Evolutionary conservation across 2,888 invertebrate genomes (phyloP), one percentile per base, ranked within the genome.

Genomic region (Parnassius mnemosyne): DNA sequence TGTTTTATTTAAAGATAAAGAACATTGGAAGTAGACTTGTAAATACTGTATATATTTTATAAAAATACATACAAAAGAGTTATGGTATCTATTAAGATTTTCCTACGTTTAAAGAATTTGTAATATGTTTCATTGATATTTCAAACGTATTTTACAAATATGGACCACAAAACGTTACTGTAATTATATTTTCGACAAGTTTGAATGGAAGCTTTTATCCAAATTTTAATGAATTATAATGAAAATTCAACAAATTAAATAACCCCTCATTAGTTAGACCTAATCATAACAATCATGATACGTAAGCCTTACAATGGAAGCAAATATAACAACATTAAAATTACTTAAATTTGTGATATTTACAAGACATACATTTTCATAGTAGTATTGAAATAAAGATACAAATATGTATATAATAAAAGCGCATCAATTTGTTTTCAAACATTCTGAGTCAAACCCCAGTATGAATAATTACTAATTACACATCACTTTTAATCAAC

Each of bases 71-170:
- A 89, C 86, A 88, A 87, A 87, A 85, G 69, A 79, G 76, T 77
- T 75, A 80, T 80, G 76, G 80, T 77, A 80, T 81, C 82, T 85
- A 84, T 80, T 74, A 74, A 80, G 82, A 78, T 78, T 80, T 81
- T 77, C 76, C 79, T 84, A 86, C 79, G 71, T 75, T 71, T 82
- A 80, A 78, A 79, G 69, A 75, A 72, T 79, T 80, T 84, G 79
- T 79, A 89, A 90, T 91, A 91, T 90, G 89, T 90, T 78, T 88
- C 78, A 83, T 80, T 91, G 90, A 90, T 90, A 91, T 90, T 83
- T 83, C 76, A 83, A 84, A 76, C 78, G 73, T 82, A 76, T 73
- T 75, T 81, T 79, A 78, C 79, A 71, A 78, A 76, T 74, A 75
- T 89, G 90, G 85, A 89, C 88, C 88, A 81, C 85, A 71, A 71